Base-by-base conservation (phyloP, 2,797 vertebrate genomes). In the Hemitrygon akajei region DNA sequence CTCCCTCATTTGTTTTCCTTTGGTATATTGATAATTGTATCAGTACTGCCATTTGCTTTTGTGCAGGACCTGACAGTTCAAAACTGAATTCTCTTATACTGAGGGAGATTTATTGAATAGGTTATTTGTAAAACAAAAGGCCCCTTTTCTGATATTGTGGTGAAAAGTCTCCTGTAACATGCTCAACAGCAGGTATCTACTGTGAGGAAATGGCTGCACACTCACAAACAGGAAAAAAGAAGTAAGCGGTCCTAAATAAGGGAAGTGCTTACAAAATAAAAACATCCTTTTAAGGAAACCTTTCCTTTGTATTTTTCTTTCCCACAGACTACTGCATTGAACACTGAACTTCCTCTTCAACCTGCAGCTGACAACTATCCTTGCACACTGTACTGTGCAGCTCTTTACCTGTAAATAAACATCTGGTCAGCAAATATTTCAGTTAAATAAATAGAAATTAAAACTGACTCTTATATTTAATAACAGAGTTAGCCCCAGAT, bases 201-300 rank as follows among this genome's bases (percentile, higher is more conserved):
- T 69, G 56, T 69, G 60, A 25, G n/a, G 86, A 89, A 89, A 89
- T 89, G 60, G 63, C n/a, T 89, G 60, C 60, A 66, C 63, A 37
- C 69, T 89, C 86, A 69, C 86, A 89, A 69, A 89, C 60, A 89
- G 86, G 86, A 89, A 89, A 89, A n/a, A 66, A 63, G 34, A 66
- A 89, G n/a, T n/a, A 34, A 89, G 69, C 22, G n/a, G 60, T 89
- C 63, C 86, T 89, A 89, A 66, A 3, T 66, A n/a, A 37, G 63
- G 86, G 86, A 89, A 69, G n/a, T 89, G 63, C 60, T 66, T 25
- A 69, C 63, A 89, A n/a, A 34, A 86, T 14, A 10, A n/a, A 27
- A n/a, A 4, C 16, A 60, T 34, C 34, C 20, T 69, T 37, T 66
- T 69, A 22, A 37, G n/a, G 7, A 69, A 89, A 69, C 1, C 86